phyloP scores from a whole-genome alignment of 2,113 vertebrate species.

The Halcyon malimbica region DNA sequence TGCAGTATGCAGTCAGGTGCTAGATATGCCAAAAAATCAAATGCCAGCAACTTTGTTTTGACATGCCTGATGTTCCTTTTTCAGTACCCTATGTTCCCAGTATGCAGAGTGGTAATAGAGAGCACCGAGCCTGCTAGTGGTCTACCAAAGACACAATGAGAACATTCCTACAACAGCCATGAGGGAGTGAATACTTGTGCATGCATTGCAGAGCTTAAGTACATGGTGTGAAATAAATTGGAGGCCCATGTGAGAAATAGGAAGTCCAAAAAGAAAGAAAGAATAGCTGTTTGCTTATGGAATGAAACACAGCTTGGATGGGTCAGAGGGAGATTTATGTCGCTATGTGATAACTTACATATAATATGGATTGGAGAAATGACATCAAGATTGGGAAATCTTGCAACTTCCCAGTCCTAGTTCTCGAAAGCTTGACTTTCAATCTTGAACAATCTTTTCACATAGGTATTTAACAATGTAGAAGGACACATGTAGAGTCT shows the following conservation, averaged over 20 bases:
- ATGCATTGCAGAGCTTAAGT: neutral
- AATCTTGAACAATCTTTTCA: neutral
- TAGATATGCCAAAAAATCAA: neutral
- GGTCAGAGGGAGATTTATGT: neutral
- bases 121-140: neutral
- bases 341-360: neutral
- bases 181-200: neutral
- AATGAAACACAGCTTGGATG: neutral
- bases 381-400: neutral
- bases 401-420: neutral
- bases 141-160: neutral
- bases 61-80: neutral
- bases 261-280: neutral
- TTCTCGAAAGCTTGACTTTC: neutral
- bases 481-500: neutral
- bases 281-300: neutral
- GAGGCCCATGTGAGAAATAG: neutral
- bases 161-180: neutral
- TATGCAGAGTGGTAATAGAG: neutral
- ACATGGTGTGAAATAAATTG: neutral
- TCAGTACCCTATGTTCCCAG: neutral
- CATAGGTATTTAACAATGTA: neutral
- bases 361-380: neutral
- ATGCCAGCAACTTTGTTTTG: neutral
- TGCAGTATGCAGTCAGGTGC: neutral